Evolutionary conservation across 2,113 vertebrate species (phyloP).

Genomic region (Tachuris rubrigastra): DNA sequence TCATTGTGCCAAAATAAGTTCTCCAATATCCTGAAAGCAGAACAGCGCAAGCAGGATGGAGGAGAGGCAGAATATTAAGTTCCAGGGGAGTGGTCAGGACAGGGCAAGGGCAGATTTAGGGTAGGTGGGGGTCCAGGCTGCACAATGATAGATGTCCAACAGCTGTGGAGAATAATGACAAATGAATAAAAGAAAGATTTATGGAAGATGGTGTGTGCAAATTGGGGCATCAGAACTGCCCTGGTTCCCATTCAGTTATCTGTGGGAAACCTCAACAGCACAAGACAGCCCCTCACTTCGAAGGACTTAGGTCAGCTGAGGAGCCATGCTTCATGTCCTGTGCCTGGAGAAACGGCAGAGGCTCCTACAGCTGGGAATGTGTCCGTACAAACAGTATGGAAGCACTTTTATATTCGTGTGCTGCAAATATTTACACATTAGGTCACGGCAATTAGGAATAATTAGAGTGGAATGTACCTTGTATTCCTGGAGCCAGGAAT

Average conservation of each 20-base stretch:
- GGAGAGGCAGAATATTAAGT: neutral
- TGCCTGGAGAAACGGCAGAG: neutral
- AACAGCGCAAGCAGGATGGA: neutral
- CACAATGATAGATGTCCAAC: neutral
- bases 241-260: conserved; percentile 20
- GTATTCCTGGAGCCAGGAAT: neutral
- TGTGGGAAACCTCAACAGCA: conserved; percentile 21
- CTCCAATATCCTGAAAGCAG: neutral
- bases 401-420: conserved; percentile 19
- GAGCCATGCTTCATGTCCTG: neutral
- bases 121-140: neutral
- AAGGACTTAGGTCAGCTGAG: neutral
- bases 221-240: neutral
- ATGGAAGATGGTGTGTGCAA: neutral
- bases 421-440: conserved; percentile 59
- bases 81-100: neutral
- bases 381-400: conserved; percentile 7
- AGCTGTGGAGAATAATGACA: conserved; percentile 26
- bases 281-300: neutral
- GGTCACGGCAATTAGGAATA: conserved; percentile 54
- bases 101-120: neutral
- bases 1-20: neutral
- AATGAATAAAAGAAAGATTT: conserved; percentile 3
- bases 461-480: conserved; percentile 63
- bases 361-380: neutral